Evolutionary conservation across 2,113 vertebrate species (phyloP).

Genomic region (Lipotes vexillifer): DNA sequence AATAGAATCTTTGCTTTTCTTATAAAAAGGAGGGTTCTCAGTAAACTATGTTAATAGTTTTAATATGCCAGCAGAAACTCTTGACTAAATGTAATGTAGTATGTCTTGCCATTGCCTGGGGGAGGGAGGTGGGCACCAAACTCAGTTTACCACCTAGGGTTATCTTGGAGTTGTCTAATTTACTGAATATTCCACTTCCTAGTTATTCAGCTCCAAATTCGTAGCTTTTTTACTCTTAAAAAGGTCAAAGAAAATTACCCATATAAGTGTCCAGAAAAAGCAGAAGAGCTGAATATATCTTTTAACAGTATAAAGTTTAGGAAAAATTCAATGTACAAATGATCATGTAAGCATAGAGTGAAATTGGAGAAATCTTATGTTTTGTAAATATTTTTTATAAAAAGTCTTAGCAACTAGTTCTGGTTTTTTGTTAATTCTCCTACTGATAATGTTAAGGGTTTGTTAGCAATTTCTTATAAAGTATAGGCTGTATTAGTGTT

Average conservation of each 20-base stretch:
- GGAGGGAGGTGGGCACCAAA: neutral
- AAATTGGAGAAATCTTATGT: neutral
- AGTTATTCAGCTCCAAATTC: neutral
- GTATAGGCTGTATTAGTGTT: neutral
- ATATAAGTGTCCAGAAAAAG: neutral
- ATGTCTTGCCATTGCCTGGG: neutral
- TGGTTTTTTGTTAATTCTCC: neutral
- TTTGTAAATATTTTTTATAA: slow-evolving; percentile 3
- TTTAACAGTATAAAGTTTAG: neutral
- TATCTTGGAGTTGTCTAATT: neutral
- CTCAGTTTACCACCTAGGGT: neutral
- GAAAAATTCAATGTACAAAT: neutral
- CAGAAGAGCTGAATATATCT: neutral
- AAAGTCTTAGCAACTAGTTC: neutral
- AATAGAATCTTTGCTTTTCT: neutral
- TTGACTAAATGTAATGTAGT: neutral
- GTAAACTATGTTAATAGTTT: neutral
- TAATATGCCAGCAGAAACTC: neutral
- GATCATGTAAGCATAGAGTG: neutral
- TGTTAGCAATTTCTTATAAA: neutral
- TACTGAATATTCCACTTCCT: neutral
- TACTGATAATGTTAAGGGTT: neutral
- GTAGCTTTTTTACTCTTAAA: neutral
- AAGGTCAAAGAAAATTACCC: neutral
- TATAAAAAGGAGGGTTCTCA: neutral